Evolutionary conservation across 2,888 invertebrate genomes (phyloP).

Genomic region (Campopleginae sp.): DNA sequence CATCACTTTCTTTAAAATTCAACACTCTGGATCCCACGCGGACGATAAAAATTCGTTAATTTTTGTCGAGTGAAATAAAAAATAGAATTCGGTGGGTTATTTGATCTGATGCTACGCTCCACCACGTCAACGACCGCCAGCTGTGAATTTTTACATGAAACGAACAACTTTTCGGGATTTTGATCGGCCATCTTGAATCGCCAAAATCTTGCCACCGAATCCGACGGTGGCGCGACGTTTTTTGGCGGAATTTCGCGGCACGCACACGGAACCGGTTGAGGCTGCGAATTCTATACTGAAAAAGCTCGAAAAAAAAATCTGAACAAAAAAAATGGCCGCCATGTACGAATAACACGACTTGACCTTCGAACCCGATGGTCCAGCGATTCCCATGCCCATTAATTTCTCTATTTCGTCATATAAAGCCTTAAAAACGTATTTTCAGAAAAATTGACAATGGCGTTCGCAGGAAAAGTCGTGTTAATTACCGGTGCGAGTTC

Average conservation of each 20-base stretch:
- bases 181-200: neutral
- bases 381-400: neutral
- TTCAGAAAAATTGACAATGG: slow-evolving; percentile 36
- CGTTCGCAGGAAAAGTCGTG: slow-evolving; percentile 90
- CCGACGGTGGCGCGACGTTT: no score
- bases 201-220: neutral
- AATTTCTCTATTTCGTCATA: neutral
- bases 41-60: neutral
- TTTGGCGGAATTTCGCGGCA: no score
- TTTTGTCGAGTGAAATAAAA: neutral
- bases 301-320: neutral
- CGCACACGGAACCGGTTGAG: neutral
- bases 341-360: neutral
- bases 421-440: neutral
- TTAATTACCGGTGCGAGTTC: slow-evolving; percentile 93
- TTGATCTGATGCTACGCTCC: neutral
- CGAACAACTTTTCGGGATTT: neutral
- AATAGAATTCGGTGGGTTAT: neutral
- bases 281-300: neutral
- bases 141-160: neutral
- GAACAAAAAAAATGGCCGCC: neutral
- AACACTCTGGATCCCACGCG: neutral
- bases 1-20: neutral
- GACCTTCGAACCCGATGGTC: neutral
- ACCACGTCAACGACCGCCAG: neutral